Evolutionary conservation across 2,113 vertebrate genomes (phyloP).

Genomic region (Leucoraja erinaceus): DNA sequence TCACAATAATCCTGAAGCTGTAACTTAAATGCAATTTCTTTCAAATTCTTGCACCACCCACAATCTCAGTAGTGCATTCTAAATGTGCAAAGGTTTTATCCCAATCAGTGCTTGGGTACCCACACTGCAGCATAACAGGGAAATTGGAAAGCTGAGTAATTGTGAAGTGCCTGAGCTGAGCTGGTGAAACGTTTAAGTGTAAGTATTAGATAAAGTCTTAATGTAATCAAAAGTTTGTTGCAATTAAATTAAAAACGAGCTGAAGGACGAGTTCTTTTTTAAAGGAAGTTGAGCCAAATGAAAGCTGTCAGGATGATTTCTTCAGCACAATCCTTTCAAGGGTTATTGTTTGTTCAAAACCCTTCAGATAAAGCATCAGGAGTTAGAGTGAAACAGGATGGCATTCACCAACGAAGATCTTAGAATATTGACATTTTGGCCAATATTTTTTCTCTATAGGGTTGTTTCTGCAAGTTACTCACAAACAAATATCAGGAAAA

Average conservation of each 20-base stretch:
- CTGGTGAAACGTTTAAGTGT: not conserved
- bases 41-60: not conserved
- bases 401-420: not conserved
- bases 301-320: not conserved
- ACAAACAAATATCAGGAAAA: not conserved
- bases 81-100: not conserved
- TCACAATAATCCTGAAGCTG: not conserved
- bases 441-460: not conserved
- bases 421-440: not conserved
- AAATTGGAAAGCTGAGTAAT: not conserved
- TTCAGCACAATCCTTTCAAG: not conserved
- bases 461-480: not conserved
- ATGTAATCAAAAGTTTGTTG: not conserved
- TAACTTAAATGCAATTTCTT: not conserved
- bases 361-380: not conserved
- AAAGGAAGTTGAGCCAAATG: not conserved
- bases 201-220: not conserved
- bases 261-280: slow-evolving; percentile 1
- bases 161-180: not conserved
- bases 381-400: not conserved
- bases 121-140: not conserved
- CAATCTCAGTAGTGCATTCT: not conserved
- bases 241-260: not conserved
- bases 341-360: not conserved
- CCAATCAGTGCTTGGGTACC: not conserved